Evolutionary conservation across 2,113 vertebrate species (phyloP).

Genomic region (Malurus cyaneus): DNA sequence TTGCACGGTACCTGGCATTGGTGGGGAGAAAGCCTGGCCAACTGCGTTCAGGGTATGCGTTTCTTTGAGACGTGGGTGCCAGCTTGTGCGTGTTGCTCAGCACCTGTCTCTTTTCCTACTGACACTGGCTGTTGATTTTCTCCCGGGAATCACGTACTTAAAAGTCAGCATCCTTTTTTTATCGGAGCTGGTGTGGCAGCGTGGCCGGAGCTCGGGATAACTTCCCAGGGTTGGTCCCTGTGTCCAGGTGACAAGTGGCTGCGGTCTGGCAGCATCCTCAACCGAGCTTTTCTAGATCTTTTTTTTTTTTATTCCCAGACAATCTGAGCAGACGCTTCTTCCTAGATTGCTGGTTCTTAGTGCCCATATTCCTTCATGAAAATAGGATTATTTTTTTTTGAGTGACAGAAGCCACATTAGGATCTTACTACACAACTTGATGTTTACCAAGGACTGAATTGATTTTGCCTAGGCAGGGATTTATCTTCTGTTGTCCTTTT

Average conservation of each 20-base stretch:
- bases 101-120: not conserved
- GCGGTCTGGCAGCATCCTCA: not conserved
- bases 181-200: not conserved
- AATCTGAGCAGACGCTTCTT: not conserved
- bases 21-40: accelerated
- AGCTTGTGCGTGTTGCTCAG: not conserved
- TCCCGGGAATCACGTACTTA: not conserved
- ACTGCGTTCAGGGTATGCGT: not conserved
- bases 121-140: not conserved
- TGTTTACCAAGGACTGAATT: not conserved
- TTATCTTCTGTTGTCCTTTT: not conserved
- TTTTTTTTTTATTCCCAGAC: not conserved
- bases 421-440: not conserved
- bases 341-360: not conserved
- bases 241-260: not conserved
- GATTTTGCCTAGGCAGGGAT: not conserved
- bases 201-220: not conserved
- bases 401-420: not conserved
- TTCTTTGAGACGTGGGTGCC: not conserved
- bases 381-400: not conserved
- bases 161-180: not conserved
- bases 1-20: not conserved
- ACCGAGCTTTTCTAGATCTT: not conserved
- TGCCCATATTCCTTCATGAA: not conserved
- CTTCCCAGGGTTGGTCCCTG: not conserved